These are phyloP conservation scores for Hemicordylus capensis DNA, from an alignment of 2,113 vertebrate species.

Conservation along the genomic window DNA sequence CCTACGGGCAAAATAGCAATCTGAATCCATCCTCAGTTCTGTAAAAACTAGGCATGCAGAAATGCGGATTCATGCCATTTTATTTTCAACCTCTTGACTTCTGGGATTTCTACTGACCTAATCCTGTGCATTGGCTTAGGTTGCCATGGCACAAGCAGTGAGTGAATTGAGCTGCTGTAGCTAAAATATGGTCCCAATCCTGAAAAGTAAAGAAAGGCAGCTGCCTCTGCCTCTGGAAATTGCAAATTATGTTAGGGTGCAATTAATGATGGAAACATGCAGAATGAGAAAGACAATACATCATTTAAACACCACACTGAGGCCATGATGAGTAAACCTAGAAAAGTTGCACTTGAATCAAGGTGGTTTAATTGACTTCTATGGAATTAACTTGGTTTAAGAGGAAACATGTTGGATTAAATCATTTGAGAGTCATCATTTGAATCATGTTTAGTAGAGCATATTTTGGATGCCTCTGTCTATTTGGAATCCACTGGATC, in stretches of 20 bases:
- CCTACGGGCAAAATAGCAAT: background rate
- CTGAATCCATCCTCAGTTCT: background rate
- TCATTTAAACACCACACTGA: background rate
- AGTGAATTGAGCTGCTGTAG: background rate
- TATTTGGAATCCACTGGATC: constrained; percentile 1
- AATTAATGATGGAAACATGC: background rate
- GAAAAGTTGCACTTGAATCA: background rate
- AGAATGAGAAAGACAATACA: background rate
- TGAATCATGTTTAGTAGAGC: background rate
- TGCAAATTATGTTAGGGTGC: background rate
- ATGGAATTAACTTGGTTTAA: background rate
- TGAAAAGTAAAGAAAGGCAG: background rate
- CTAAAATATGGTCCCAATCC: background rate
- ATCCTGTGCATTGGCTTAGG: background rate
- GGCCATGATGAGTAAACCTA: background rate
- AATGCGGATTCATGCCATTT: background rate
- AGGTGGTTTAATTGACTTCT: background rate
- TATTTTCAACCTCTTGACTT: background rate
- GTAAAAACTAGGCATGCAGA: background rate
- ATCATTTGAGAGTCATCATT: background rate
- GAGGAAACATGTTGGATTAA: background rate
- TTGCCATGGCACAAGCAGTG: background rate
- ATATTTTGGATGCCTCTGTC: background rate
- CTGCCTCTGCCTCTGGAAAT: background rate
- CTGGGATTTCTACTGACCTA: background rate